Evolutionary conservation across 1,140 invertebrate genomes (phyloP), one percentile per base, ranked within the genome.

Genomic region (Protaetia brevitarsis): DNA sequence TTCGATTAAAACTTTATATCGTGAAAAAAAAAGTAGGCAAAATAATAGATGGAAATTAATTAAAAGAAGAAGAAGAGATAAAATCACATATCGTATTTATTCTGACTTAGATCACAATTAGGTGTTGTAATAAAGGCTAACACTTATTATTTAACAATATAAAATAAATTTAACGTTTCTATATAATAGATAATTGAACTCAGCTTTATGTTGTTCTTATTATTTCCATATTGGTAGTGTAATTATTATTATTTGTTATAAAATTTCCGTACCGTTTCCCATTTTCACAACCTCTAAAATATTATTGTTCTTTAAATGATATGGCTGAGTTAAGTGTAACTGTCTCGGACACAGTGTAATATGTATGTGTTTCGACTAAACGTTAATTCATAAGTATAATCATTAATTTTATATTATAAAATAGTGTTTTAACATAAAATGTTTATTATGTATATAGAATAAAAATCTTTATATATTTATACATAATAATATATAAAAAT

Each of bases 91-190:
- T 59, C 57, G n/a, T 59, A 31, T 23, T 51, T 31, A 56, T 23
- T 59, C 26, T 59, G 57, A 59, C 57, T 59, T 59, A 59, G 57
- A 59, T 59, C 57, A 59, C 57, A 59, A 59, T 59, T 28, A 59
- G 41, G 41, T 51, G 26, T 51, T 51, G 19, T 51, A 51, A 51
- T 51, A 51, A 51, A 51, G 19, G 19, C 41, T 51, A 51, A 51
- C 41, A 51, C 19, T 51, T 51, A 51, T 10, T 23, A 23, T 51
- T 23, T 51, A 51, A 19, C n/a, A 51, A 51, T 19, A 19, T 51
- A 51, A 23, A 51, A 51, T 51, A 19, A 51, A 51, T 51, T 51
- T 51, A 19, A 51, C 26, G 19, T 19, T 51, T 23, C 6, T 3
- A 51, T 19, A n/a, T n/a, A n/a, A n/a, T n/a, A 21, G 2, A 51